Evolutionary conservation across 2,797 vertebrate genomes (phyloP).

Genomic region (Falco peregrinus): DNA sequence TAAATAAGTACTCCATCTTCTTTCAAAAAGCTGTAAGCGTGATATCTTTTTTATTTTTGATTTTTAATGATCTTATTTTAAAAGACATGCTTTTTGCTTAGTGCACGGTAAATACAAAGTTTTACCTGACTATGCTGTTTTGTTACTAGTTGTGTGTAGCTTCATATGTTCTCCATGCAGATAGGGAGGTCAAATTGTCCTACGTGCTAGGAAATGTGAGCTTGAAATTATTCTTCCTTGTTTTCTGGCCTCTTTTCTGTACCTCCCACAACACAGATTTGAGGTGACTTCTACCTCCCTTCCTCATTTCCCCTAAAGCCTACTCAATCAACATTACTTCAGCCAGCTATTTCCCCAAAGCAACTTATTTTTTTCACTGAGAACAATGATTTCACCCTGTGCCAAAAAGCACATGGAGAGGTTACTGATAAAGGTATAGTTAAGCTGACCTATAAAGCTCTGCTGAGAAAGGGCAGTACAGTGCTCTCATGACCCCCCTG

Average conservation of each 20-base stretch:
- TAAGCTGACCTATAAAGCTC: neutral
- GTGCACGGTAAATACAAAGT: neutral
- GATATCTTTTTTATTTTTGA: neutral
- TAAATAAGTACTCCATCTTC: slow-evolving; percentile 64
- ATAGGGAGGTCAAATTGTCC: neutral
- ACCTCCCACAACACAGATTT: neutral
- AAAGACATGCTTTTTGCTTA: slow-evolving; percentile 3
- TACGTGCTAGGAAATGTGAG: neutral
- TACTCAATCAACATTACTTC: neutral
- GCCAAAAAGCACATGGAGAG: neutral
- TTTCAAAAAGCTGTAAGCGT: slow-evolving; percentile 36
- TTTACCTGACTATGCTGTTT: neutral
- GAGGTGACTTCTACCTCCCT: neutral
- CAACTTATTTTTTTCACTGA: neutral
- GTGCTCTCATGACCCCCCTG: neutral
- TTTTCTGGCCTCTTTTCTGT: neutral
- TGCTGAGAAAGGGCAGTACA: neutral
- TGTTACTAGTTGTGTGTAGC: neutral
- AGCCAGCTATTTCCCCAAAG: neutral
- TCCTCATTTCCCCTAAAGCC: neutral
- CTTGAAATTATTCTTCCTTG: neutral
- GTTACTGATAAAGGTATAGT: neutral
- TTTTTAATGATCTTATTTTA: slow-evolving; percentile 28
- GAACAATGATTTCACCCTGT: neutral
- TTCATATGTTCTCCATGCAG: neutral